Conservation (phyloP, 2,888 invertebrate species). For the Lysandra coridon region DNA sequence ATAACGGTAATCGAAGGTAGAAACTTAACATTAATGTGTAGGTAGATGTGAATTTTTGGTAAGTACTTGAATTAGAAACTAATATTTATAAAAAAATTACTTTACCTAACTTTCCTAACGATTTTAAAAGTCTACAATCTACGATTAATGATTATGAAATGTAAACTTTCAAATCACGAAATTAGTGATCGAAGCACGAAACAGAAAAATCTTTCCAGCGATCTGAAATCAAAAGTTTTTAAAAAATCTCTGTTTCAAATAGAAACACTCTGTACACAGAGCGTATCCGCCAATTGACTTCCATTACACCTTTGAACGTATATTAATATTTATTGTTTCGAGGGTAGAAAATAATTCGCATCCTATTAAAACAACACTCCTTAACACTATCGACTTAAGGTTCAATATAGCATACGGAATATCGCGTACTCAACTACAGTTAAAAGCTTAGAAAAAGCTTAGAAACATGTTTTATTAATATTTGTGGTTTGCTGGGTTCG, state of each 20-base stretch:
- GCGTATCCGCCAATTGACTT: constrained; percentile 46
- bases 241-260: neutral
- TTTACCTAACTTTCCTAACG: no score
- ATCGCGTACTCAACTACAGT: constrained; percentile 7
- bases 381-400: constrained; percentile 10
- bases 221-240: neutral
- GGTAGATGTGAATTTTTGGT: no score
- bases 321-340: constrained; percentile 54
- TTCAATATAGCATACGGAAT: neutral
- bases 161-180: neutral
- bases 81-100: no score
- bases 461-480: constrained; percentile 30
- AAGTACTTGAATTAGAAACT: no score
- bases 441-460: constrained; percentile 31
- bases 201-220: neutral
- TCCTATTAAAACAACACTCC: neutral
- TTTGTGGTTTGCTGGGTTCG: constrained; percentile 19
- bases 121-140: neutral
- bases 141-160: neutral
- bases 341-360: constrained; percentile 38
- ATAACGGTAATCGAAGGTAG: neutral
- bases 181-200: no score
- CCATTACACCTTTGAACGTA: constrained; percentile 48
- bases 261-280: constrained; percentile 44
- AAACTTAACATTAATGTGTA: no score